Base-by-base conservation (phyloP, 92 coral and sea anemone species). In the Zoanthus sansibaricus region DNA sequence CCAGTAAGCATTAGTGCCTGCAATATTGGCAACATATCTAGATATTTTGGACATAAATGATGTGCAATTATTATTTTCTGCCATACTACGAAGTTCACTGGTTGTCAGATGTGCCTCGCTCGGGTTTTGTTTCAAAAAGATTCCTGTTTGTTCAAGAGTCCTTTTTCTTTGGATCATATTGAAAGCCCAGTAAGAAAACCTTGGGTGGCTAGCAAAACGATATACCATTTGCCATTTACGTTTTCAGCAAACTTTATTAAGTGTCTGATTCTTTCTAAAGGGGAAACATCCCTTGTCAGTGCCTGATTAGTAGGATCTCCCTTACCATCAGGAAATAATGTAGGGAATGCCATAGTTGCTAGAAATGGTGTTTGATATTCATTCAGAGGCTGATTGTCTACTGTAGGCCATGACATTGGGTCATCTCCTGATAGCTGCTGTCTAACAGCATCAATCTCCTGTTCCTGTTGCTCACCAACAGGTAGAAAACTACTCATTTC, bases 121-220 rank as follows among this genome's bases (percentile, higher is more conserved):
- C 72, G 72, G 72, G 72, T 67, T 67, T 30, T 67, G 72, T 67
- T 67, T 67, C 33, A 20, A 67, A 67, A 67, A 67, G 32, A 67
- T 67, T 67, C 72, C 72, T 20, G 33, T 67, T 67, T 67, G 42
- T 67, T 67, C 33, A 18, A 67, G 72, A 67, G 72, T 58, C 66
- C 66, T 58, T 58, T 58, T 25, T 58, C 7, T 4, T 49, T 49
- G 55, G 55, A 49, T 49, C 55, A 49, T 49, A 49, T 49, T 49
- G 55, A 49, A 49, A 49, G 55, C 55, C 55, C 55, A 3, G 55
- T 49, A 49, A 49, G 10, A 49, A 49, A 49, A 49, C 55, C 55
- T 49, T 2, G 55, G 55, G 55, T 49, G 55, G 55, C 55, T 2
- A 3, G 55, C 55, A 49, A 49, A 49, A 49, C 55, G 13, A 49